A percentile compares a stretch with the other conserved stretches of the same genome.
These are phyloP conservation scores for Colletes collaris DNA, from an alignment of 2,888 invertebrate genomes.

Conservation along the genomic window DNA sequence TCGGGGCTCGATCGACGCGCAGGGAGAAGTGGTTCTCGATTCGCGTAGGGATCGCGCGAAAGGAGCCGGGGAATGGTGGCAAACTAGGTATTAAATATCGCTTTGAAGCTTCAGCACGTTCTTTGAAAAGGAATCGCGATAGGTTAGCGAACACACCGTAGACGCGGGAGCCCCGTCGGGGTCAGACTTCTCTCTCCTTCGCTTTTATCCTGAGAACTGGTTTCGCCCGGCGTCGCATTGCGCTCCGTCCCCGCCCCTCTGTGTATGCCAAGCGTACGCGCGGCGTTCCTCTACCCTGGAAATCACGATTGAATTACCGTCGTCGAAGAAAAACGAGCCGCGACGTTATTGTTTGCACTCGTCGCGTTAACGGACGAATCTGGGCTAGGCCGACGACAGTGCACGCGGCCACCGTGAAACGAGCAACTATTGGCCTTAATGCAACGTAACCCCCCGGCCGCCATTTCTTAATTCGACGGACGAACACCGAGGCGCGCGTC, in stretches of 20 bases:
- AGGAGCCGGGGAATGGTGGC: background rate
- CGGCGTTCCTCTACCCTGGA: slow-evolving; percentile 28
- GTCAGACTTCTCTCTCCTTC: slow-evolving; percentile 59
- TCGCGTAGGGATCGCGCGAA: background rate
- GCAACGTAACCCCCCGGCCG: slow-evolving; percentile 21
- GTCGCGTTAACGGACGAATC: slow-evolving; percentile 56
- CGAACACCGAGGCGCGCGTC: background rate
- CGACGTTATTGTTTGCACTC: slow-evolving; percentile 14
- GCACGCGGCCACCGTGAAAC: slow-evolving; percentile 11
- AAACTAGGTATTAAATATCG: slow-evolving; percentile 17
- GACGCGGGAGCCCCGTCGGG: slow-evolving; percentile 54
- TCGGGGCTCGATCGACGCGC: too few relatives aligned
- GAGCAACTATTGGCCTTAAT: slow-evolving; percentile 59
- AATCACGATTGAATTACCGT: slow-evolving; percentile 65
- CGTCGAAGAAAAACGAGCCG: slow-evolving; percentile 30
- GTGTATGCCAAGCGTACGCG: background rate
- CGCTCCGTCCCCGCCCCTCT: slow-evolving; percentile 48
- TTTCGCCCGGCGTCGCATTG: slow-evolving; percentile 66
- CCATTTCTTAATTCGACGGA: slow-evolving; percentile 35
- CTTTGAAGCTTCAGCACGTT: slow-evolving; percentile 6
- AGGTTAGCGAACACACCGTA: slow-evolving; percentile 61
- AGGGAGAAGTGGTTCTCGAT: too few relatives aligned
- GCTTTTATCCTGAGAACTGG: slow-evolving; percentile 68
- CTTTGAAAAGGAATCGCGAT: slow-evolving; percentile 25
- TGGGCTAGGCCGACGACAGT: slow-evolving; percentile 26